phyloP scores from a whole-genome alignment of 2,797 vertebrate genomes.

The Falco cherrug region DNA sequence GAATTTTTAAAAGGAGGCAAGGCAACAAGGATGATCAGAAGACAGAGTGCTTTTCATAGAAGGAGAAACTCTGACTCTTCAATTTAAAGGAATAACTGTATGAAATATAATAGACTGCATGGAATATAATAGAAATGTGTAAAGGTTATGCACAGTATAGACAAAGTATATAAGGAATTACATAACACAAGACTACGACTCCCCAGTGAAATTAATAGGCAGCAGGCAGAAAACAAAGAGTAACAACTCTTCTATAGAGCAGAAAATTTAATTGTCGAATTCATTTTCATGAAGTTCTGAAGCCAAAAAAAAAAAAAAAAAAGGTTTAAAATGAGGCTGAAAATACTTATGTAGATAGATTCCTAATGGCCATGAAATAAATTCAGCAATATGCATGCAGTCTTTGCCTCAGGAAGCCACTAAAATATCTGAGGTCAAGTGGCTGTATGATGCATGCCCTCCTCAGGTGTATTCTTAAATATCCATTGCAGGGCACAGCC shows the following conservation, averaged over 20 bases:
- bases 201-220: neutral
- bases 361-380: neutral
- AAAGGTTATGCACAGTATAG: neutral
- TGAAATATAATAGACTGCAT: neutral
- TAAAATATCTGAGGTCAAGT: neutral
- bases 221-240: neutral
- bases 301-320: neutral
- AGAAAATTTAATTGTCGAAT: neutral
- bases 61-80: neutral
- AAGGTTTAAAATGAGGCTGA: neutral
- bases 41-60: neutral
- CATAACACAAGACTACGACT: neutral
- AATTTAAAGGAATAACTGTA: neutral
- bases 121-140: neutral
- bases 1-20: neutral
- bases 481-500: neutral
- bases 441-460: neutral
- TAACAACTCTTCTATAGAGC: neutral
- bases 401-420: neutral
- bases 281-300: neutral
- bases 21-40: neutral
- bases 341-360: neutral
- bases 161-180: neutral
- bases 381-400: neutral
- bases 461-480: neutral